phyloP scores from a whole-genome alignment of 1,140 invertebrate species.

The Drosophila sp. region DNA sequence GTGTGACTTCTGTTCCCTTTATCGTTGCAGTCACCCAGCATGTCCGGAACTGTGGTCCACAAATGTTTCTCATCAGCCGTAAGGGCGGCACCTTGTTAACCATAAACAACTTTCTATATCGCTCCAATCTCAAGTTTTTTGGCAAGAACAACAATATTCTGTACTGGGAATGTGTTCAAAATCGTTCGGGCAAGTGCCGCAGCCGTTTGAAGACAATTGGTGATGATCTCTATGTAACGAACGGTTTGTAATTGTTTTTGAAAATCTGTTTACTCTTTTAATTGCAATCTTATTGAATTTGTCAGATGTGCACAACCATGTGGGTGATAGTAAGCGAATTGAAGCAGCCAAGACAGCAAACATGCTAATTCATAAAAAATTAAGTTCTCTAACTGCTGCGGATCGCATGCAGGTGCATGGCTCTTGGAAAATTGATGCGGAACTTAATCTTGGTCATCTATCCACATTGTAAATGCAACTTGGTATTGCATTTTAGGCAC shows the following conservation, averaged over 20 bases:
- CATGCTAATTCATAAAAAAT: constrained; percentile 76
- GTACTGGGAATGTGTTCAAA: constrained; percentile 82
- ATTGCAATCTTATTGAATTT: background rate
- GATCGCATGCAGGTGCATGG: constrained; percentile 55
- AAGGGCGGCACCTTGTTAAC: constrained; percentile 77
- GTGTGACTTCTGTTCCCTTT: constrained; percentile 13
- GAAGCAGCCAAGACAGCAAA: constrained; percentile 61
- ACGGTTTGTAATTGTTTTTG: constrained; percentile 56
- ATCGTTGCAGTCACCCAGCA: constrained; percentile 71
- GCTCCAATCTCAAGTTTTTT: constrained; percentile 80
- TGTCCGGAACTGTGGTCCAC: constrained; percentile 73
- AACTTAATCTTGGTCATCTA: constrained; percentile 32
- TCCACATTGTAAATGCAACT: constrained; percentile 24
- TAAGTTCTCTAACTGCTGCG: constrained; percentile 62
- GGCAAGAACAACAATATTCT: constrained; percentile 73
- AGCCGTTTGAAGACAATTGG: constrained; percentile 81
- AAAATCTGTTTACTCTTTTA: background rate
- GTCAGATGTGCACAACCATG: constrained; percentile 77
- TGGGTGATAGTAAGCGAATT: constrained; percentile 68
- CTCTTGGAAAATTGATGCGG: constrained; percentile 47
- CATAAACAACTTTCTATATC: constrained; percentile 81
- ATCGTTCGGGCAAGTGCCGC: constrained; percentile 78
- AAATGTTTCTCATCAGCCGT: constrained; percentile 78
- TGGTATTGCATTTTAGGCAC: constrained; percentile 12
- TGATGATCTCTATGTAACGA: constrained; percentile 80